Percentiles rank a stretch among this genome's conserved stretches.
Evolutionary conservation across 2,888 invertebrate genomes (phyloP).

Genomic region (Dryadula phaetusa): DNA sequence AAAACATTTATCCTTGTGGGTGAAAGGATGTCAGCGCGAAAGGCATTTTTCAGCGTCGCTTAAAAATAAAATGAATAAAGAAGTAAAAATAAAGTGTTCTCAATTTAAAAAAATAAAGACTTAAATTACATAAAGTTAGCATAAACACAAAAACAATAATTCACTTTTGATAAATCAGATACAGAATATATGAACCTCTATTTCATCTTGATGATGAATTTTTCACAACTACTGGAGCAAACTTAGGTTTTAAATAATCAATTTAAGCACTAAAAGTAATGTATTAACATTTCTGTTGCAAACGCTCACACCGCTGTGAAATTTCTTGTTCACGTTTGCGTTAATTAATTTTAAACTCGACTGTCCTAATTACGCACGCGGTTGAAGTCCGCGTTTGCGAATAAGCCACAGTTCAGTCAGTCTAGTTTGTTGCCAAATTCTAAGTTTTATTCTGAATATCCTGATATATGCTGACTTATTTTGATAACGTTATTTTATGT

Average conservation of each 20-base stretch:
- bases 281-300: slow-evolving; percentile 13
- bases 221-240: too few relatives aligned
- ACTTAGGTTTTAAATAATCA: not conserved
- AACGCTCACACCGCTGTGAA: slow-evolving; percentile 6
- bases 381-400: slow-evolving; percentile 75
- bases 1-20: too few relatives aligned
- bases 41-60: too few relatives aligned
- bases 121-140: too few relatives aligned
- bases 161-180: too few relatives aligned
- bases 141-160: too few relatives aligned
- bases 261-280: not conserved
- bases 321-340: slow-evolving; percentile 13
- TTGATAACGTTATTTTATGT: not conserved
- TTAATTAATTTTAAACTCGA: slow-evolving; percentile 45
- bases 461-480: not conserved
- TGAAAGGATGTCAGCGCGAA: too few relatives aligned
- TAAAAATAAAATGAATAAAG: too few relatives aligned
- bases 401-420: slow-evolving; percentile 67
- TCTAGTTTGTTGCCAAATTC: slow-evolving; percentile 71
- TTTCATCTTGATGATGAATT: too few relatives aligned
- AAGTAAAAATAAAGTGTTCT: too few relatives aligned
- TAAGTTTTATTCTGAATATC: slow-evolving; percentile 21
- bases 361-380: slow-evolving; percentile 43
- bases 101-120: too few relatives aligned
- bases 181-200: too few relatives aligned